Base-by-base conservation (phyloP, 2,797 vertebrate species). In the Staurois parvus region DNA sequence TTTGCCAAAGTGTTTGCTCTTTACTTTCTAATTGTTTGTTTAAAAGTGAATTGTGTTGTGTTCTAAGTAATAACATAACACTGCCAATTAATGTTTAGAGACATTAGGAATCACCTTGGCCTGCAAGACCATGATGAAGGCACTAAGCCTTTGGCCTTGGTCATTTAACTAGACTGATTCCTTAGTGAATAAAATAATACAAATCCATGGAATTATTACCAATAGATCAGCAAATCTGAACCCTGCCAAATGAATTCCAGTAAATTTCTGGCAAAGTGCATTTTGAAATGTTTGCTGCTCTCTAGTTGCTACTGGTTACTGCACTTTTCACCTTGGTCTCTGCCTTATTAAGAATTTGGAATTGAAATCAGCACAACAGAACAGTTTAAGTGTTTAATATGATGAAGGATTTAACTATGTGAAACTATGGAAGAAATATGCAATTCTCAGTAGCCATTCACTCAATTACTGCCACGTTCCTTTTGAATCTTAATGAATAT, bases 401-500 rank as follows among this genome's bases (percentile, higher is more conserved):
- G 17, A 70, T 52, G 37, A 75, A 76, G 37, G 42, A 37, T 76
- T 83, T 37, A 69, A 69, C 45, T 28, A 34, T 45, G 67, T 77
- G 37, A 77, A 72, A 72, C 15, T 72, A 77, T 76, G 52, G 67
- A 64, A 19, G 8, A 4, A 42, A 78, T 81, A 13, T 72, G 74
- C 70, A 84, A 76, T 70, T 78, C 74, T 29, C 75, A 48, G 73
- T 42, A 79, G 67, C 34, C 29, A 78, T 30, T 72, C 74, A 59
- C 64, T 86, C 79, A 86, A 86, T 82, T 81, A 77, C 67, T 32
- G 68, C 72, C 45, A 52, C 45, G 74, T 67, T 73, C 79, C 37
- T 45, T 83, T 28, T 79, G 81, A 87, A 87, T 83, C 69, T 68
- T 90, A 92, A 91, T 91, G 87, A 91, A 91, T 92, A 90, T 89